These are phyloP conservation scores for Pollachius pollachius DNA, from an alignment of 2,113 vertebrate genomes.

Conservation along the genomic window DNA sequence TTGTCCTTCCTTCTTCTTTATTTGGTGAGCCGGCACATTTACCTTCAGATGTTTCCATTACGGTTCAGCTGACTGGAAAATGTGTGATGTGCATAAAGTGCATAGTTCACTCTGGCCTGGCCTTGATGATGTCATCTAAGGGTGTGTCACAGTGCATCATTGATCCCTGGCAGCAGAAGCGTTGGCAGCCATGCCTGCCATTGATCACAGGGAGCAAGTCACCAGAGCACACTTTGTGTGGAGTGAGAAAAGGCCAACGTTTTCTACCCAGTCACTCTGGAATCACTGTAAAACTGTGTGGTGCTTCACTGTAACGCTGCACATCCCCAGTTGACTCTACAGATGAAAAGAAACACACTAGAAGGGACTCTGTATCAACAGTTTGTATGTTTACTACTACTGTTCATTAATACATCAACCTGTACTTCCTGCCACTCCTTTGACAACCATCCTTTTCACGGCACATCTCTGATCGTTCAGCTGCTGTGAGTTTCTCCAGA, in stretches of 20 bases:
- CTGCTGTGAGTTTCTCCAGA: constrained; percentile 52
- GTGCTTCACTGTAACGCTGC: too few species aligned
- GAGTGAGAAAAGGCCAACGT: constrained; percentile 32
- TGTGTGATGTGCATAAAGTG: constrained; percentile 46
- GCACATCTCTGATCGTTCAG: constrained; percentile 42
- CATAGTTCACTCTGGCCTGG: constrained; percentile 41
- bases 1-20: not conserved
- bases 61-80: constrained; percentile 38
- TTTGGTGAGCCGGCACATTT: not conserved
- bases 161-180: constrained; percentile 50
- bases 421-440: not conserved
- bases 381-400: not conserved
- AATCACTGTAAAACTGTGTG: not conserved
- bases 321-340: not conserved
- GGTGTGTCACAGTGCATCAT: constrained; percentile 54
- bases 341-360: not conserved
- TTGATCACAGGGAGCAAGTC: constrained; percentile 37
- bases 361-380: too few species aligned
- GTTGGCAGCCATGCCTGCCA: constrained; percentile 47
- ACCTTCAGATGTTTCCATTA: constrained; percentile 30
- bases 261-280: constrained; percentile 15
- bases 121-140: constrained; percentile 54
- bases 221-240: constrained; percentile 27
- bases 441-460: constrained; percentile 18
- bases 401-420: not conserved